Conservation (phyloP, 2,888 invertebrate genomes). For the Xanthia icteritia region DNA sequence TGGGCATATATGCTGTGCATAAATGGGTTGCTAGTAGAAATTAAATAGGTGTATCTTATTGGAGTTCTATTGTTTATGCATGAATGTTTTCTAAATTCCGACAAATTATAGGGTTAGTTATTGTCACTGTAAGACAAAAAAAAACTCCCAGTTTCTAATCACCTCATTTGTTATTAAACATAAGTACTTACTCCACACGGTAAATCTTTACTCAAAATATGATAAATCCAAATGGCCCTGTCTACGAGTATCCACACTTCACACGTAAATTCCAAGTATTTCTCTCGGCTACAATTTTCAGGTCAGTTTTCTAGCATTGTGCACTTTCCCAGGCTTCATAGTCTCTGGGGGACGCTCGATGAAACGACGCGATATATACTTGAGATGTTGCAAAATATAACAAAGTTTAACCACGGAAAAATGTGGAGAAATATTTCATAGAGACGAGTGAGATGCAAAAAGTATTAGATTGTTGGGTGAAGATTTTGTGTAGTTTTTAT, state of each 20-base stretch:
- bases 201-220: constrained; percentile 3
- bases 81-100: neutral
- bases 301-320: constrained; percentile 36
- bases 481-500: neutral
- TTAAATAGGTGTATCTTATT: too few relatives aligned
- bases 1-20: too few relatives aligned
- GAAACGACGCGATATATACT: constrained; percentile 20
- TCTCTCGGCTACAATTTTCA: constrained; percentile 21
- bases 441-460: neutral
- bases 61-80: neutral
- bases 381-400: constrained; percentile 41
- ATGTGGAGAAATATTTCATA: constrained; percentile 9
- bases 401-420: constrained; percentile 35
- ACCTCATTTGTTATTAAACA: neutral
- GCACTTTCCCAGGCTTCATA: constrained; percentile 16
- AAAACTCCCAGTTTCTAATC: neutral
- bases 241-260: constrained; percentile 1
- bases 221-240: neutral
- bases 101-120: neutral
- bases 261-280: constrained; percentile 12
- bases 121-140: neutral
- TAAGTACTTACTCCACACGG: neutral
- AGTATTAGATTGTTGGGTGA: neutral
- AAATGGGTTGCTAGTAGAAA: neutral
- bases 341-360: constrained; percentile 25